A percentile compares a stretch with the other conserved stretches of the same genome.
These are phyloP conservation scores for Macrophya alboannulata DNA, from an alignment of 2,888 invertebrate genomes.

Conservation along the genomic window DNA sequence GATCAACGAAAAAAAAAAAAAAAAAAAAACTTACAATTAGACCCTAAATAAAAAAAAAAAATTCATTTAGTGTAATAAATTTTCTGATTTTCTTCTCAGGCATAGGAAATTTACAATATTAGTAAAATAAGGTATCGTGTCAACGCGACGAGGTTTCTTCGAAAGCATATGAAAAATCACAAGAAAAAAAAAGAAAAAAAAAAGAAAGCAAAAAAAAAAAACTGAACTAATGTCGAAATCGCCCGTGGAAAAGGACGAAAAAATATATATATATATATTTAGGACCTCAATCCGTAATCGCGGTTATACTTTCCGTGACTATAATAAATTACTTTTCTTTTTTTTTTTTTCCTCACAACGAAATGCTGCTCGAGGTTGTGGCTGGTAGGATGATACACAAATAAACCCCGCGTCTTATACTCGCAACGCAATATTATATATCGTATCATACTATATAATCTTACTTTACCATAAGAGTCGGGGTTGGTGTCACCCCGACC, in stretches of 20 bases:
- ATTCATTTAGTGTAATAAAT: too few relatives aligned
- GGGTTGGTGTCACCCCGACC: not conserved
- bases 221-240: not conserved
- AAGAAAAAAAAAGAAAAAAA: too few relatives aligned
- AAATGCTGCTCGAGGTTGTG: not conserved
- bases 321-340: not conserved
- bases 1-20: too few relatives aligned
- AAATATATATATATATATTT: not conserved
- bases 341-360: not conserved
- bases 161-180: too few relatives aligned
- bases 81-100: too few relatives aligned
- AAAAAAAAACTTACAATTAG: too few relatives aligned
- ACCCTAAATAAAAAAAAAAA: too few relatives aligned
- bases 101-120: too few relatives aligned
- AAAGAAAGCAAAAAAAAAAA: not conserved
- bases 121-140: too few relatives aligned
- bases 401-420: not conserved
- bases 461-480: not conserved
- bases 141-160: too few relatives aligned
- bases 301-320: slow-evolving; percentile 1
- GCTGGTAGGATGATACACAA: not conserved
- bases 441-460: not conserved
- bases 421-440: not conserved
- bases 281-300: not conserved
- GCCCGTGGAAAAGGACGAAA: not conserved